Base-by-base conservation (phyloP, 2,888 invertebrate species). In the Marasmarcha lunaedactyla region DNA sequence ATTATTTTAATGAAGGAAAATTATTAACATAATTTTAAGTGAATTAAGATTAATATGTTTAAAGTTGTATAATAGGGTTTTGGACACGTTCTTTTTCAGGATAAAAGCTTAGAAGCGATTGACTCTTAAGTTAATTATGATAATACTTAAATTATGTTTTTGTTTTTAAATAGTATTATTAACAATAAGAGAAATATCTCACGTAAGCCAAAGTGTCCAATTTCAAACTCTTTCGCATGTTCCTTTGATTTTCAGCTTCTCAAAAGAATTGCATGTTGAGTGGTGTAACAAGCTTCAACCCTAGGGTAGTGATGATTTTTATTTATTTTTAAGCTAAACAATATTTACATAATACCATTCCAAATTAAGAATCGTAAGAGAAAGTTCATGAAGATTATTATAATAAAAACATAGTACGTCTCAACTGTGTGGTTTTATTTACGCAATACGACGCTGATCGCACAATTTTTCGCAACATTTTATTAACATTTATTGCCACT, bases 281-380 rank as follows among this genome's bases (percentile, higher is more conserved):
- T 20, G 20, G 7, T 20, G 7, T 20, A 7, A 20, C 3, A 20
- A 20, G 20, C 7, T 20, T 20, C 3, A 20, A 20, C 7, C 20
- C 20, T 20, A 20, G 20, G 3, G 7, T 20, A 20, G 52, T 48
- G 44, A 38, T 50, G 52, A 57, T 63, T 71, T 71, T 78, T 72
- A 78, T 77, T 81, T 78, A 76, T 76, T 78, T 76, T 70, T 78
- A 78, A 78, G 78, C 64, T 73, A 73, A 71, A 69, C 62, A 59
- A 61, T 70, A 69, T 6, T 13, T 66, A 62, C 63, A 66, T 77
- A 68, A 70, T 79, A 78, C 70, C 83, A 83, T 83, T 83, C 81
- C 81, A 83, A 81, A 79, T 76, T 81, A 76, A 76, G 63, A 72
- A 71, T 63, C 76, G 70, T 79, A 77, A 77, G 74, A 67, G 68